A percentile compares a stretch with the other conserved stretches of the same genome.
Evolutionary conservation across 1,140 invertebrate genomes (phyloP).

Genomic region (Euwallacea fornicatus): DNA sequence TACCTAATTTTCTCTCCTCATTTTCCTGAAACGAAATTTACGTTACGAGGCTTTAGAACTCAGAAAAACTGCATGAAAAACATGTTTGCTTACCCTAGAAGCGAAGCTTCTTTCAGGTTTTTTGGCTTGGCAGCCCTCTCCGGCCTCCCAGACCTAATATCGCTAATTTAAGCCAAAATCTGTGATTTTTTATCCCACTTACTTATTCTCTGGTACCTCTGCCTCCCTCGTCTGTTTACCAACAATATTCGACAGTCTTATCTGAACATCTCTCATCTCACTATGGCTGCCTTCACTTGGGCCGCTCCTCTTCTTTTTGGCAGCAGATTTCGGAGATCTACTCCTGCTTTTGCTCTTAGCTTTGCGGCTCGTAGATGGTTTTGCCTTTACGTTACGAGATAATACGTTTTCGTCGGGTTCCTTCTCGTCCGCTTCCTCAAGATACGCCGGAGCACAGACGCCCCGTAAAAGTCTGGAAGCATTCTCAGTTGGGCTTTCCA

Average conservation of each 20-base stretch:
- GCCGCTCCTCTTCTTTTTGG: background rate
- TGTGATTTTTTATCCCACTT: background rate
- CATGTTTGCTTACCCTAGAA: background rate
- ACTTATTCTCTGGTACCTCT: background rate
- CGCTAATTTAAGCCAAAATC: background rate
- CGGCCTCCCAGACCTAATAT: conserved; percentile 2
- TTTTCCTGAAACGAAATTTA: too few relatives aligned
- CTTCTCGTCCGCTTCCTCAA: too few relatives aligned
- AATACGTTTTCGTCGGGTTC: too few relatives aligned
- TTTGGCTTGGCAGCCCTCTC: conserved; percentile 3
- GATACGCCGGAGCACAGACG: too few relatives aligned
- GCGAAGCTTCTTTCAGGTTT: conserved; percentile 9
- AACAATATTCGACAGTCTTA: conserved; percentile 2
- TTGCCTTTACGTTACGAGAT: too few relatives aligned
- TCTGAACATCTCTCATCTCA: conserved; percentile 1
- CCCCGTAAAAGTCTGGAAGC: too few relatives aligned
- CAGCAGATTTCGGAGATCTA: background rate
- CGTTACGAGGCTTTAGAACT: background rate
- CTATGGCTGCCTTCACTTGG: background rate
- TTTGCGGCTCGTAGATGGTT: background rate
- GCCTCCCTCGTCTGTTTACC: background rate
- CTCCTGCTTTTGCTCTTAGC: background rate
- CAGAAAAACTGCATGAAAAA: background rate
- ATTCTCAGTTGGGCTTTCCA: too few relatives aligned
- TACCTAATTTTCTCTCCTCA: too few relatives aligned